Base-by-base conservation (phyloP, 2,888 invertebrate genomes). In the Phortica magna region DNA sequence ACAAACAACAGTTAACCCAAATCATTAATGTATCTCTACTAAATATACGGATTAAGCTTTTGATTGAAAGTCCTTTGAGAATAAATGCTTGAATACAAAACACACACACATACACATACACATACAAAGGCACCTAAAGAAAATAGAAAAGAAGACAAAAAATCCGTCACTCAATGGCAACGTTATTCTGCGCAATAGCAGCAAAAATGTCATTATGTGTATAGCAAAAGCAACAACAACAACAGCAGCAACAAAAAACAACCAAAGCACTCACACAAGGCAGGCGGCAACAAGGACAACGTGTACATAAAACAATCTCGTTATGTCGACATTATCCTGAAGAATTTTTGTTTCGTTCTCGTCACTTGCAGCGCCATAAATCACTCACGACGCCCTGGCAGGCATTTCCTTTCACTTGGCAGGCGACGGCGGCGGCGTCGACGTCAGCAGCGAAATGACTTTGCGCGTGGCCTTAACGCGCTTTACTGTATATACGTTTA, bases 241-340 rank as follows among this genome's bases (percentile, higher is more conserved):
- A 78, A 68, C 74, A 73, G 74, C 22, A 74, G 76, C 77, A 80
- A 73, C 65, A 64, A 19, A 64, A n/a, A n/a, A n/a, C n/a, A n/a
- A n/a, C n/a, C n/a, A n/a, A n/a, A n/a, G n/a, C n/a, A n/a, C n/a
- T n/a, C n/a, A n/a, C n/a, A n/a, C n/a, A n/a, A n/a, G n/a, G n/a
- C n/a, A n/a, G 72, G 41, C 77, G 75, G 61, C 77, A 81, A 71
- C 83, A 75, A 64, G 77, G 82, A 83, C 12, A 85, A 86, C 83
- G 84, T 89, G 87, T 88, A 89, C 83, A 87, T 88, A 83, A 86
- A 88, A 89, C 90, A 90, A 88, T 90, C 90, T 89, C 89, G 89
- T 90, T 90, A 90, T 90, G 89, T 87, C 88, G 83, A 89, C 83
- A 90, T 90, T 89, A 90, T 90, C 88, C 90, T 89, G 82, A 90